Evolutionary conservation across 2,113 vertebrate species (phyloP).

Genomic region (Rhombomys opimus): DNA sequence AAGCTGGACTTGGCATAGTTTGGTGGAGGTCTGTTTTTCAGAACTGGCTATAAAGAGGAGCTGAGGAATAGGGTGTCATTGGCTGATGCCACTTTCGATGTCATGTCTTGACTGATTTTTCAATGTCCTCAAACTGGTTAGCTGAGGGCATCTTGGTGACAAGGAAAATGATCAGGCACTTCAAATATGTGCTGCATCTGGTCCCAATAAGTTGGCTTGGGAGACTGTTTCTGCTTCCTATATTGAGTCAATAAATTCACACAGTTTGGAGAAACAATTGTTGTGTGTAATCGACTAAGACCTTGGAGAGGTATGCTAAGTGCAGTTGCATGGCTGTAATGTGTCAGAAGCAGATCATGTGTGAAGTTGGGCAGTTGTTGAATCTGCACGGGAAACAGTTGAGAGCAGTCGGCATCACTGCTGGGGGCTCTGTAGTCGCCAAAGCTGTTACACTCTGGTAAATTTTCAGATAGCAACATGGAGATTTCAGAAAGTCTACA

Average conservation of each 20-base stretch:
- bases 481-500: slow-evolving; percentile 9
- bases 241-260: slow-evolving; percentile 43
- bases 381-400: not conserved
- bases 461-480: slow-evolving; percentile 18
- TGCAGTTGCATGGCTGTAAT: not conserved
- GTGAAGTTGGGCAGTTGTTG: slow-evolving; percentile 37
- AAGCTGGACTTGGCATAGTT: slow-evolving; percentile 48
- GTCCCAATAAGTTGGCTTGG: slow-evolving; percentile 65
- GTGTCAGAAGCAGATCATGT: not conserved
- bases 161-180: slow-evolving; percentile 32
- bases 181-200: slow-evolving; percentile 61
- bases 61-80: not conserved
- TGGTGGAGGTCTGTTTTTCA: slow-evolving; percentile 57
- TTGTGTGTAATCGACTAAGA: slow-evolving; percentile 39
- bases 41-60: slow-evolving; percentile 60
- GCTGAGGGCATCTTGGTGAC: slow-evolving; percentile 70
- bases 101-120: slow-evolving; percentile 25
- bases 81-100: not conserved
- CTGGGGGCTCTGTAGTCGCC: not conserved
- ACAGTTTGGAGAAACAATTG: slow-evolving; percentile 23
- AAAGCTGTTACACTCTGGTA: slow-evolving; percentile 41
- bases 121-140: slow-evolving; percentile 61
- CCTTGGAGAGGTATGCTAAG: not conserved
- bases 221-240: not conserved
- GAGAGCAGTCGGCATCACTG: not conserved